Percentiles rank a stretch among this genome's conserved stretches.
These are phyloP conservation scores for Crenuchus spilurus DNA, from an alignment of 2,797 vertebrate species.

Conservation along the genomic window DNA sequence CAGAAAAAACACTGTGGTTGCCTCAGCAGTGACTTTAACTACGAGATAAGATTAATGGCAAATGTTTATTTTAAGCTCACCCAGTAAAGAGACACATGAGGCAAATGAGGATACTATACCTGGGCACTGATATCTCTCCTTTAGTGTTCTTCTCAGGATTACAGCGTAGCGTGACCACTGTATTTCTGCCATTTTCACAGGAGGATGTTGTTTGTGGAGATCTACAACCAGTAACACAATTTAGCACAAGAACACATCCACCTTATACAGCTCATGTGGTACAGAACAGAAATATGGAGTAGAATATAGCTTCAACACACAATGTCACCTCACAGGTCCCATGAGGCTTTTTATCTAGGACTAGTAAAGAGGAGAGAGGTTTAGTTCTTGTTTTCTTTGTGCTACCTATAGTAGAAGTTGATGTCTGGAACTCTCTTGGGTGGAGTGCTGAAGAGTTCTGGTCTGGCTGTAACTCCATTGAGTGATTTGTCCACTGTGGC, in stretches of 20 bases:
- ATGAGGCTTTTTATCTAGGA: neutral
- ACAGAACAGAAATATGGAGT: neutral
- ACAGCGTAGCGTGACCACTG: conserved; percentile 90
- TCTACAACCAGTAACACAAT: conserved; percentile 64
- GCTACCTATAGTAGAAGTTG: conserved; percentile 93
- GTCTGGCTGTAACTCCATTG: conserved; percentile 78
- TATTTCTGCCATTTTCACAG: conserved; percentile 87
- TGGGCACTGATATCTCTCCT: conserved; percentile 89
- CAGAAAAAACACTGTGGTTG: conserved; percentile 3
- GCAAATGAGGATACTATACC: conserved; percentile 72
- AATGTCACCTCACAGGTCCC: neutral
- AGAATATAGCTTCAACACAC: neutral
- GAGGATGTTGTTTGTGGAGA: conserved; percentile 88
- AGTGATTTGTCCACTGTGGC: conserved; percentile 82
- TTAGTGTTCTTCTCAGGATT: conserved; percentile 79
- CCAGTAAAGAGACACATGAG: neutral
- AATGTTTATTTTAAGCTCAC: neutral
- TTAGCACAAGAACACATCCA: neutral
- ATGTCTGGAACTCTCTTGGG: conserved; percentile 85
- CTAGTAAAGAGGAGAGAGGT: neutral
- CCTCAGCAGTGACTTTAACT: neutral
- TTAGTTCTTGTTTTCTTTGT: neutral
- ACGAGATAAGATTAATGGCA: conserved; percentile 1
- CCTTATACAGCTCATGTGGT: neutral
- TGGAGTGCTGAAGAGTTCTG: conserved; percentile 79